These are phyloP conservation scores for Sibirionetta formosa DNA, from an alignment of 2,797 vertebrate genomes.

Conservation along the genomic window DNA sequence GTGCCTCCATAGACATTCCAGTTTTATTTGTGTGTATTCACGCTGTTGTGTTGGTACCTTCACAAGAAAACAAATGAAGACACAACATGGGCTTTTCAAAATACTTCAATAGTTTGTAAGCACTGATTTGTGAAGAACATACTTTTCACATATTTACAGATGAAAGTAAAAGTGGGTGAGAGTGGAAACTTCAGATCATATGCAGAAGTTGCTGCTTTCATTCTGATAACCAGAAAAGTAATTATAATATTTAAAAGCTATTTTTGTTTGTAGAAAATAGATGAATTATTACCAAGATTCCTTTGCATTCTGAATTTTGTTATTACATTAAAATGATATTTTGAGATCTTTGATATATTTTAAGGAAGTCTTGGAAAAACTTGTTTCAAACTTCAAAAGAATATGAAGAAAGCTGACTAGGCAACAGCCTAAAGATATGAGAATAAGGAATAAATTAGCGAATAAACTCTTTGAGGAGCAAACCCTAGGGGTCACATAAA, in stretches of 20 bases:
- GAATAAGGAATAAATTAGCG: background rate
- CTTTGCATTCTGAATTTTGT: background rate
- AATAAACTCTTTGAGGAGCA: background rate
- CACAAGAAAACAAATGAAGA: background rate
- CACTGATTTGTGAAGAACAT: background rate
- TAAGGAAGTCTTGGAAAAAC: background rate
- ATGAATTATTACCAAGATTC: background rate
- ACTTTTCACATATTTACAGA: background rate
- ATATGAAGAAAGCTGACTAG: constrained; percentile 6
- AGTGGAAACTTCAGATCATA: background rate
- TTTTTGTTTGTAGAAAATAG: background rate
- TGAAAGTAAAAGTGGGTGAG: background rate
- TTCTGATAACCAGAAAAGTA: background rate
- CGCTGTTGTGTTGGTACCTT: background rate
- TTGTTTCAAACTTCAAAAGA: constrained; percentile 48
- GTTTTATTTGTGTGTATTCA: background rate
- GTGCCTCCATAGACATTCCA: fast-evolving
- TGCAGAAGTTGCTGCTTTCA: background rate
- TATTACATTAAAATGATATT: background rate
- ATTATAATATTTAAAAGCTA: background rate
- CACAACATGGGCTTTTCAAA: background rate
- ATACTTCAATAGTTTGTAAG: background rate
- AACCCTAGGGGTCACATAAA: background rate
- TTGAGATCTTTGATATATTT: background rate
- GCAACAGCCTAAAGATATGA: background rate